Percentiles rank a stretch among this genome's conserved stretches.
phyloP scores from a whole-genome alignment of 2,797 vertebrate genomes.

The Macroramphosus scolopax region DNA sequence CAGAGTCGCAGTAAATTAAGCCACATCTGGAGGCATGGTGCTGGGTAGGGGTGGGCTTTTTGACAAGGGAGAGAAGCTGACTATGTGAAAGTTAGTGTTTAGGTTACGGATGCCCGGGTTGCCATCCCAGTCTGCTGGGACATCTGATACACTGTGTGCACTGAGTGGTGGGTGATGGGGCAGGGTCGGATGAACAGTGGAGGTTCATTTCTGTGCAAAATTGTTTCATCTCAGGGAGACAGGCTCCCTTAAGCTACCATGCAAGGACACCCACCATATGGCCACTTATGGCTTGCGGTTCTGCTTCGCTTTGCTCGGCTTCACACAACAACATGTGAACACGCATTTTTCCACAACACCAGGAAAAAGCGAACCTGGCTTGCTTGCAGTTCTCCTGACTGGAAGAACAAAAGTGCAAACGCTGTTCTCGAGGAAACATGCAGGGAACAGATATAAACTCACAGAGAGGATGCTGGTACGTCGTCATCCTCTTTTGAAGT shows the following conservation, averaged over 20 bases:
- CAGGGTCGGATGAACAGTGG: slow-evolving; percentile 48
- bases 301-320: slow-evolving; percentile 61
- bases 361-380: no score
- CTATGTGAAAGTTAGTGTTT: slow-evolving; percentile 83
- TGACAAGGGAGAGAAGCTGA: slow-evolving; percentile 72
- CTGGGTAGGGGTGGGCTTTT: slow-evolving; percentile 74
- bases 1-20: slow-evolving; percentile 99
- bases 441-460: no score
- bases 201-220: slow-evolving; percentile 61
- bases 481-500: slow-evolving; percentile 21
- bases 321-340: slow-evolving; percentile 59
- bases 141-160: slow-evolving; percentile 29
- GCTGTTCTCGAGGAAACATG: no score
- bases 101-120: slow-evolving; percentile 70
- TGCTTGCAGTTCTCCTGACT: slow-evolving; percentile 6
- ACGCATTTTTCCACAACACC: no score
- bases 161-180: slow-evolving; percentile 48
- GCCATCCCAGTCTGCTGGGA: slow-evolving; percentile 23
- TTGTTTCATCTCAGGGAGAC: slow-evolving; percentile 64
- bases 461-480: no score
- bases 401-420: slow-evolving; percentile 27
- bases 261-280: slow-evolving; percentile 79
- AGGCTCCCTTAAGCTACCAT: slow-evolving; percentile 71
- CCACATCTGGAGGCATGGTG: slow-evolving; percentile 98
- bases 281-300: slow-evolving; percentile 60